Evolutionary conservation across 2,797 vertebrate species (phyloP).

Genomic region (Tenualosa thibaudeaui): DNA sequence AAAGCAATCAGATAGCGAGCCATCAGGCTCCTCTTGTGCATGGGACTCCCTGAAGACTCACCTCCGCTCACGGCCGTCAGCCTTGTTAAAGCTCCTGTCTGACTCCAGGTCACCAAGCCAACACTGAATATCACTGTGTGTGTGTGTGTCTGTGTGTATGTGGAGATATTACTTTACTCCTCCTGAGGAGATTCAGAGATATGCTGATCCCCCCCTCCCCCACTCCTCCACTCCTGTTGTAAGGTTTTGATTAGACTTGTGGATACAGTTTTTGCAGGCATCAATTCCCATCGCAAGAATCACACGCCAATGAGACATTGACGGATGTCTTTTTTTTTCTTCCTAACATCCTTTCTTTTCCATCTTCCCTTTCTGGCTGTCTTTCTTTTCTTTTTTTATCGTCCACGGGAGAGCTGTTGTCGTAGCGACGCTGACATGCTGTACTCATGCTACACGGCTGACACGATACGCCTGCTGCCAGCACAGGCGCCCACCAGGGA

Average conservation of each 20-base stretch:
- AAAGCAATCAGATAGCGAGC: conserved; percentile 36
- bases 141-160: background rate
- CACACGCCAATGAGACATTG: conserved; percentile 73
- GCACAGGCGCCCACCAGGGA: conserved; percentile 68
- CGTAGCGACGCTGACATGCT: conserved; percentile 75
- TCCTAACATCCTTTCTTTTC: background rate
- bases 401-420: conserved; percentile 67
- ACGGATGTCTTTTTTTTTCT: conserved; percentile 68
- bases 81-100: conserved; percentile 65
- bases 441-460: conserved; percentile 70
- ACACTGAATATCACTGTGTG: conserved; percentile 55
- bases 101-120: conserved; percentile 63
- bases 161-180: conserved; percentile 34
- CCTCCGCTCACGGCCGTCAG: conserved; percentile 63
- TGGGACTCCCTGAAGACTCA: conserved; percentile 55
- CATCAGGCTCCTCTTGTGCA: conserved; percentile 32
- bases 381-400: conserved; percentile 47
- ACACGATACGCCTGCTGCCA: conserved; percentile 70
- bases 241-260: conserved; percentile 70
- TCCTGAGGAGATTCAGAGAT: conserved; percentile 43
- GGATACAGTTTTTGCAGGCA: conserved; percentile 57
- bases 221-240: conserved; percentile 37
- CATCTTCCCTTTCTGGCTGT: background rate
- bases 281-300: conserved; percentile 67
- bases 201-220: conserved; percentile 48